Base-by-base conservation (phyloP, 2,888 invertebrate species). In the Patella ulyssiponensis region DNA sequence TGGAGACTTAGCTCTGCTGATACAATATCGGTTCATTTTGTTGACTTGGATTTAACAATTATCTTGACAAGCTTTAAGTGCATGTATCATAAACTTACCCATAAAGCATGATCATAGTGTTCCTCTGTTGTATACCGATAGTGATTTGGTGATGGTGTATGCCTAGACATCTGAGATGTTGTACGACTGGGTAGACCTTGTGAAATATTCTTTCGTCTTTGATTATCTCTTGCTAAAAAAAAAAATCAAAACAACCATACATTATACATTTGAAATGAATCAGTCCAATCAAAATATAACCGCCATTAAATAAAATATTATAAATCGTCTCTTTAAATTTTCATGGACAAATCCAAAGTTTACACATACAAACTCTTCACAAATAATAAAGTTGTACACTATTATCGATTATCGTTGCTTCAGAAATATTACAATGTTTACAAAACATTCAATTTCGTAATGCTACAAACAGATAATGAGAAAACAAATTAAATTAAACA, bases 151-250 rank as follows among this genome's bases (percentile, higher is more conserved):
- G 74, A 69, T 81, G 33, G 77, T 81, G 33, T 81, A 80, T 58
- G 81, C 73, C 78, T 75, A 27, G 81, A 82, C 76, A 82, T 77
- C 0, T 84, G 76, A 11, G 86, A 84, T 17, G 79, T 69, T 17
- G 87, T 85, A 64, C 85, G 80, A 51, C 71, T 72, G 15, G 79
- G 74, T 9, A 85, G 84, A 17, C 86, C 82, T 74, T 84, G 85
- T 71, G 81, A 72, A 3, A 85, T 77, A 73, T 79, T 64, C 11
- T 85, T 82, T 76, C 87, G 78, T 20, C 81, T 83, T 71, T 84
- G 85, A 73, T 86, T 81, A 74, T 88, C 88, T 52, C 88, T 80
- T 73, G 86, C 88, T 88, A 79, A 14, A 82, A 81, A 23, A 44
- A 69, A 23, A n/a, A 20, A 51, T 70, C 58, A 27, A 71, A 14